phyloP scores from a whole-genome alignment of 2,113 vertebrate species.

The Hemichromis elongatus region DNA sequence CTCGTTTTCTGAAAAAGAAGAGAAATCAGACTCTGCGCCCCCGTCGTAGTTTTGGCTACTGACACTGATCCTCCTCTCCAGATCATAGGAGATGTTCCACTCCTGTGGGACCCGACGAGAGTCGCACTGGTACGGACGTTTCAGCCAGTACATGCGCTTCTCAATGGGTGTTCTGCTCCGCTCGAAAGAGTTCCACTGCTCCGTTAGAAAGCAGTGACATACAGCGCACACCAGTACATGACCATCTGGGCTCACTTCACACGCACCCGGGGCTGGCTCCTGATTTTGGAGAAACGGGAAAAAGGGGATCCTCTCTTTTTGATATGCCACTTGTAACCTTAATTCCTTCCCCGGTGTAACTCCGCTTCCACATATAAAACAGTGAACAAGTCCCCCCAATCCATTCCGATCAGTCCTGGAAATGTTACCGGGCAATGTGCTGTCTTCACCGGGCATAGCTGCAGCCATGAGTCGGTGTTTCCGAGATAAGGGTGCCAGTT shows the following conservation, averaged over 20 bases:
- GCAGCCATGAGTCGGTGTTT: slow-evolving; percentile 90
- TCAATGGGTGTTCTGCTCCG: slow-evolving; percentile 87
- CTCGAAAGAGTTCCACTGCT: slow-evolving; percentile 96
- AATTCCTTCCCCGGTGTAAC: slow-evolving; percentile 85
- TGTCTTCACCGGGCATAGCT: slow-evolving; percentile 69
- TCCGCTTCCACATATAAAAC: slow-evolving; percentile 89
- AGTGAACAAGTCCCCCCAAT: slow-evolving; percentile 74
- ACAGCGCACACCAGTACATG: slow-evolving; percentile 87
- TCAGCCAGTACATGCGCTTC: slow-evolving; percentile 97
- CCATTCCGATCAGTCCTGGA: slow-evolving; percentile 70
- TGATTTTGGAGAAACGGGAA: slow-evolving; percentile 93
- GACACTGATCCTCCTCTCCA: slow-evolving; percentile 67
- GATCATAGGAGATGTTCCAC: slow-evolving; percentile 81
- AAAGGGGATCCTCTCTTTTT: slow-evolving; percentile 77
- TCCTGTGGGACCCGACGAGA: slow-evolving; percentile 73
- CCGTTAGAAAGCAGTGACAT: slow-evolving; percentile 89
- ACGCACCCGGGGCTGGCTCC: slow-evolving; percentile 91
- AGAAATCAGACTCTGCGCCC: slow-evolving; percentile 81
- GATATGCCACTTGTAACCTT: slow-evolving; percentile 77
- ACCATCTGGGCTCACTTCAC: slow-evolving; percentile 80
- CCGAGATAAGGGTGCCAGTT: slow-evolving; percentile 77
- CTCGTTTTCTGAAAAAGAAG: slow-evolving; percentile 84
- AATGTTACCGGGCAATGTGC: slow-evolving; percentile 57
- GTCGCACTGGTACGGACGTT: slow-evolving; percentile 89
- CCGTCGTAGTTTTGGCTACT: slow-evolving; percentile 68